These are phyloP conservation scores for Pterostichus madidus DNA, from an alignment of 2,888 invertebrate species.

Conservation along the genomic window DNA sequence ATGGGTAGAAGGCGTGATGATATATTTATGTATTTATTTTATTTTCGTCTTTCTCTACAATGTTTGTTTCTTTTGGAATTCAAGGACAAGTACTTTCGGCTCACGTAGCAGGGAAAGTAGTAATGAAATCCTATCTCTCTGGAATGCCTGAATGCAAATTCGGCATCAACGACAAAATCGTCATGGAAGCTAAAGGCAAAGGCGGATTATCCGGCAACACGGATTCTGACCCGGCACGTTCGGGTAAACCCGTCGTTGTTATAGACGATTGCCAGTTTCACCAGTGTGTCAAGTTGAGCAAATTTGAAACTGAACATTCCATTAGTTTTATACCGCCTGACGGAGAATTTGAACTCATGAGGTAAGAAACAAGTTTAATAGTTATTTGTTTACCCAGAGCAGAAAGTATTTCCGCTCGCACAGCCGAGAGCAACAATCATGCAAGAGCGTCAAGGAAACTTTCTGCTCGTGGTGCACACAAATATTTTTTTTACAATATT, in stretches of 20 bases:
- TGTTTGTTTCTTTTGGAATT: not conserved
- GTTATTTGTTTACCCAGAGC: no score
- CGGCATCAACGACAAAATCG: conserved; percentile 99
- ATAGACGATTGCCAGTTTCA: conserved; percentile 99
- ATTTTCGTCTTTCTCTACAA: no score
- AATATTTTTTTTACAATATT: no score
- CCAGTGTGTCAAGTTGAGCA: conserved; percentile 99
- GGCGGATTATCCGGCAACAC: conserved; percentile 84
- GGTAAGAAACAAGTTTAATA: conserved; percentile 79
- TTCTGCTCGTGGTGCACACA: no score
- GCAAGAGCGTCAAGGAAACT: no score
- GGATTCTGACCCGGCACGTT: conserved; percentile 88
- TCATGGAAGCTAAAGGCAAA: conserved; percentile 96
- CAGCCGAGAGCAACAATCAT: no score
- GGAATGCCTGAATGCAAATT: conserved; percentile 99
- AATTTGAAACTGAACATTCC: conserved; percentile 99
- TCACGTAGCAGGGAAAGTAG: conserved; percentile 99
- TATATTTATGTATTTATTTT: no score
- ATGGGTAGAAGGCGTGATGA: no score
- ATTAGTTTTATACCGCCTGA: conserved; percentile 99
- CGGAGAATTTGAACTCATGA: conserved; percentile 99
- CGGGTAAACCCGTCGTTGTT: conserved; percentile 99
- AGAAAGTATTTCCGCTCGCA: no score
- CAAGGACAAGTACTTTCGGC: conserved; percentile 97
- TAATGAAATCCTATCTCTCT: conserved; percentile 99